Conservation (phyloP, 53 echinoderm and acorn worm species). For the Mesocentrotus franciscanus region DNA sequence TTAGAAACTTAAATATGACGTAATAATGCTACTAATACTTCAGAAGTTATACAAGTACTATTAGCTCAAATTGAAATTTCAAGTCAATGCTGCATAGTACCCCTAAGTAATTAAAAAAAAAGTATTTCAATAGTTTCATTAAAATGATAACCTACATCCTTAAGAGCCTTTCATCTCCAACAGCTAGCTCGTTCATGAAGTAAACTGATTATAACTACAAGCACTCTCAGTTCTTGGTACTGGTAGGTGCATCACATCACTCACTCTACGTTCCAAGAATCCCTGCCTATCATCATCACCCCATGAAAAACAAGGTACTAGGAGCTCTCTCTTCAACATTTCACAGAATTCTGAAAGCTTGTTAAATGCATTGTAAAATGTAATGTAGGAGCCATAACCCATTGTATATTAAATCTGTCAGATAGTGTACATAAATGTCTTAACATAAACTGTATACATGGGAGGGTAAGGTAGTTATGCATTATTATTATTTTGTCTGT, state of each 20-base stretch:
- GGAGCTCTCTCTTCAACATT: background rate
- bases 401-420: background rate
- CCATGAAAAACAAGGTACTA: background rate
- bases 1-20: background rate
- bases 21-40: background rate
- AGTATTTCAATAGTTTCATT: background rate
- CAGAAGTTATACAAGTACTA: too few relatives aligned
- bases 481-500: background rate
- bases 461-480: background rate
- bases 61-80: too few relatives aligned
- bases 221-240: background rate
- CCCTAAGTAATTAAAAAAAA: background rate
- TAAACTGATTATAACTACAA: background rate
- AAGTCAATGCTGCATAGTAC: too few relatives aligned
- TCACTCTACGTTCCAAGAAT: background rate
- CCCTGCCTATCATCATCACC: background rate
- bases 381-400: background rate
- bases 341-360: background rate
- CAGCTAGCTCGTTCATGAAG: background rate
- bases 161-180: background rate
- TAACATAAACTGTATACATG: background rate
- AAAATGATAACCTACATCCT: background rate
- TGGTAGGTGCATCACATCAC: too few relatives aligned
- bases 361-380: background rate
- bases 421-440: background rate